A percentile compares a stretch with the other conserved stretches of the same genome.
Evolutionary conservation across 2,113 vertebrate genomes (phyloP).

Genomic region (Brienomyrus brachyistius): DNA sequence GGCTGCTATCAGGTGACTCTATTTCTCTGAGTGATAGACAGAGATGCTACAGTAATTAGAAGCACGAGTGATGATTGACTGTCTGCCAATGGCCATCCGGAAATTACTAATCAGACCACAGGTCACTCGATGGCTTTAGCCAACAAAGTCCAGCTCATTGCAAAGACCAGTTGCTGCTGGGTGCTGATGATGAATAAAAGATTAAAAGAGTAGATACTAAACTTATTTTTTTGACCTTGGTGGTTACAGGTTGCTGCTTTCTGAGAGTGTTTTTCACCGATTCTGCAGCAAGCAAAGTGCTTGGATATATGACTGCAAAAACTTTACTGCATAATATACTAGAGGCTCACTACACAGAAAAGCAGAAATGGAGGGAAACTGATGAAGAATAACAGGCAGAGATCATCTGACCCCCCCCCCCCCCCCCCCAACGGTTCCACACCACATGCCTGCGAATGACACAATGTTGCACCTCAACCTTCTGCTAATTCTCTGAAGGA

Average conservation of each 20-base stretch:
- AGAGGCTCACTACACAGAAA: neutral
- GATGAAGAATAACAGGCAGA: neutral
- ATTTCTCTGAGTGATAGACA: neutral
- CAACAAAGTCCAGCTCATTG: neutral
- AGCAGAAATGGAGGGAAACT: neutral
- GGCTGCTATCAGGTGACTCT: neutral
- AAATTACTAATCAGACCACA: neutral
- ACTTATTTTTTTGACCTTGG: neutral
- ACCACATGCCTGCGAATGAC: neutral
- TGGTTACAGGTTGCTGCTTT: neutral
- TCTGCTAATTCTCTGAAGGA: neutral
- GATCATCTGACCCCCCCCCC: neutral
- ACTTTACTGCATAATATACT: neutral
- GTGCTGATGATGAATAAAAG: neutral
- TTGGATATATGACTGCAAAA: neutral
- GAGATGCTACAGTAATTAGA: neutral
- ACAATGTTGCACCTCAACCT: neutral
- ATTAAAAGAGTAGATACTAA: neutral
- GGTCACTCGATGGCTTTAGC: neutral
- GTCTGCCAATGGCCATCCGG: neutral
- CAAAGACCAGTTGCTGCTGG: neutral
- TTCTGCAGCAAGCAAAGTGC: neutral
- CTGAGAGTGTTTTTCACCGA: neutral
- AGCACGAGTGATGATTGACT: neutral
- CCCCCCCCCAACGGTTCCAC: neutral